These are phyloP conservation scores for Aptenodytes patagonicus DNA, from an alignment of 2,113 vertebrate species.

Conservation along the genomic window DNA sequence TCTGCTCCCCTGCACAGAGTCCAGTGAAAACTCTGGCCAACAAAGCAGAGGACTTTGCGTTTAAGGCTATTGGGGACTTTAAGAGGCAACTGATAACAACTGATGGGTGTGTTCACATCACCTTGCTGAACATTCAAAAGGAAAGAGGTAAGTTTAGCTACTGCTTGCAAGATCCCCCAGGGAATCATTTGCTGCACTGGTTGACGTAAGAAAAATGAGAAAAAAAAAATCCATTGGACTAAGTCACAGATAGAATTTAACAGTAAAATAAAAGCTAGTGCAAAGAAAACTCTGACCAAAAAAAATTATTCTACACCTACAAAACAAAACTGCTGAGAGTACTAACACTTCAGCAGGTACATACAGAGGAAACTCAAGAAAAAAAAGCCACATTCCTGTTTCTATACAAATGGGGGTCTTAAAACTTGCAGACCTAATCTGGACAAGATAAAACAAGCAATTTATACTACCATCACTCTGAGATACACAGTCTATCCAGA, in stretches of 20 bases:
- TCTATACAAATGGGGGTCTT: neutral
- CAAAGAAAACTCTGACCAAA: neutral
- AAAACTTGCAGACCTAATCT: neutral
- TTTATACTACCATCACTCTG: neutral
- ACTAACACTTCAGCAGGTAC: neutral
- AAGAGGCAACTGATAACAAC: neutral
- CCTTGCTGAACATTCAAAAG: neutral
- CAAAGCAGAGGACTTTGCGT: neutral
- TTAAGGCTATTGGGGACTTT: neutral
- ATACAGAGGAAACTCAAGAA: neutral
- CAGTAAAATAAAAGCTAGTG: neutral
- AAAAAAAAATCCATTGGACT: neutral
- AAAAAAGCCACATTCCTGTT: neutral
- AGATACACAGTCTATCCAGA: neutral
- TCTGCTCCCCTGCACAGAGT: neutral
- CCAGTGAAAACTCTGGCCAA: neutral
- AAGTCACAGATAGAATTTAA: neutral
- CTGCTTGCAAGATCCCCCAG: neutral
- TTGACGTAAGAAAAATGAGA: neutral
- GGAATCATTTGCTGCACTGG: neutral
- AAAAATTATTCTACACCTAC: neutral
- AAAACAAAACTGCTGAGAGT: neutral
- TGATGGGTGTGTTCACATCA: neutral
- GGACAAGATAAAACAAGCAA: neutral
- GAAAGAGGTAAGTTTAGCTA: neutral